phyloP scores from a whole-genome alignment of 1,140 invertebrate genomes.

The Pachypeltis micranthus region DNA sequence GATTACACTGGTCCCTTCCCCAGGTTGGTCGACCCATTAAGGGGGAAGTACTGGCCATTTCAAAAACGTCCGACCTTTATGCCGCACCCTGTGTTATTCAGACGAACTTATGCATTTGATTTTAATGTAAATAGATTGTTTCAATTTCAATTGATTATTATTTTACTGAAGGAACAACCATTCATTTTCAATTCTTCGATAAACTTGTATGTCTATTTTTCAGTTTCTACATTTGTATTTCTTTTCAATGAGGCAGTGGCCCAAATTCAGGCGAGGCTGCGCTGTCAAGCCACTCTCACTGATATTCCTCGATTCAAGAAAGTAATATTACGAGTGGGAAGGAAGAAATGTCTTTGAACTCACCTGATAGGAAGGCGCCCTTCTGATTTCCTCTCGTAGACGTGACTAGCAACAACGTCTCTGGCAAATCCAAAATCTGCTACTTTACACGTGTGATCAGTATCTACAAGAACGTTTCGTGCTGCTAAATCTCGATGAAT shows the following conservation, averaged over 20 bases:
- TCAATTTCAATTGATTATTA: too few species aligned
- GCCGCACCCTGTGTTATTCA: too few species aligned
- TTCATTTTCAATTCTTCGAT: too few species aligned
- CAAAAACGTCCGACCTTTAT: too few species aligned
- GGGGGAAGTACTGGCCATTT: too few species aligned
- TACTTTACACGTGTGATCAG: slow-evolving; percentile 81
- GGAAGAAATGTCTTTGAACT: background rate
- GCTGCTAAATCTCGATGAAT: slow-evolving; percentile 87
- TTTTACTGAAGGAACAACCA: too few species aligned
- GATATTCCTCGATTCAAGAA: background rate
- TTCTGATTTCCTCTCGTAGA: slow-evolving; percentile 86
- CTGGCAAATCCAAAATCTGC: slow-evolving; percentile 88
- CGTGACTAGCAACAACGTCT: slow-evolving; percentile 66
- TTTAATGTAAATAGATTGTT: too few species aligned
- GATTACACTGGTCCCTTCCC: too few species aligned
- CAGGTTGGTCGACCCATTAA: too few species aligned
- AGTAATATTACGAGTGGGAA: background rate
- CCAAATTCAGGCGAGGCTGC: background rate
- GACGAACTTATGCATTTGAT: too few species aligned
- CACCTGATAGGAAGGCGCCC: slow-evolving; percentile 46
- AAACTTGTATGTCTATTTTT: too few species aligned
- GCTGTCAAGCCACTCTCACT: background rate
- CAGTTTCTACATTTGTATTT: too few species aligned
- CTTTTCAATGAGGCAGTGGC: background rate
- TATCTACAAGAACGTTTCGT: slow-evolving; percentile 75